Evolutionary conservation across 2,113 vertebrate species (phyloP), one percentile per base, ranked within the genome.

Genomic region (Campylomormyrus numenius): DNA sequence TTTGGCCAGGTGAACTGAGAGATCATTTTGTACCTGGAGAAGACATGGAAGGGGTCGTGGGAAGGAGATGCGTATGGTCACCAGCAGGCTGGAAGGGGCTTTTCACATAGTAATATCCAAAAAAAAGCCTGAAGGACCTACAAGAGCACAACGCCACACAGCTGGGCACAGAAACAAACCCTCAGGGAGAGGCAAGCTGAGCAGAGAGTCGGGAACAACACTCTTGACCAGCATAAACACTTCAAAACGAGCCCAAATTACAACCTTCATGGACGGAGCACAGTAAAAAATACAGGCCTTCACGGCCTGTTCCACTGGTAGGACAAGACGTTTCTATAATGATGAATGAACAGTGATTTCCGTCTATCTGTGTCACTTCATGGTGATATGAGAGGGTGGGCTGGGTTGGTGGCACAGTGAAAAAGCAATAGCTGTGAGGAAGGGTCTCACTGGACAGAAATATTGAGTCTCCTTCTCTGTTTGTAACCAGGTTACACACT

Each of bases 1-100:
- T 99, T 99, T 0, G 98, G 98, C 98, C 98, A 99, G 0, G 98
- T 99, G 91, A 98, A 97, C 92, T 98, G 96, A 0, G 98, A 99
- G 94, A 99, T 97, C 97, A 99, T 99, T 95, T 99, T 99, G 94
- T 99, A 99, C 92, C 98, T 99, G 92, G 0, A 46, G 77, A n/a
- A 83, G 2, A 42, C 35, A 19, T 10, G 42, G 90, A 83, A 53
- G 39, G 39, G 4, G 48, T 13, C 21, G 27, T 27, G 56, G 42
- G 1, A 39, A 2, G 56, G 49, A 46, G 3, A 48, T 24, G 58
- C 7, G 1, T 46, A 19, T 13, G 88, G 11, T 35, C 21, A 48
- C 42, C 11, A 1, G n/a, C 24, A 24, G 24, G 7, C 39, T n/a
- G 83, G 35, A 46, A 11, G 10, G 45, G 83, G 9, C 15, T 77